Base-by-base conservation (phyloP, 2,888 invertebrate genomes). In the Tenodera sinensis region DNA sequence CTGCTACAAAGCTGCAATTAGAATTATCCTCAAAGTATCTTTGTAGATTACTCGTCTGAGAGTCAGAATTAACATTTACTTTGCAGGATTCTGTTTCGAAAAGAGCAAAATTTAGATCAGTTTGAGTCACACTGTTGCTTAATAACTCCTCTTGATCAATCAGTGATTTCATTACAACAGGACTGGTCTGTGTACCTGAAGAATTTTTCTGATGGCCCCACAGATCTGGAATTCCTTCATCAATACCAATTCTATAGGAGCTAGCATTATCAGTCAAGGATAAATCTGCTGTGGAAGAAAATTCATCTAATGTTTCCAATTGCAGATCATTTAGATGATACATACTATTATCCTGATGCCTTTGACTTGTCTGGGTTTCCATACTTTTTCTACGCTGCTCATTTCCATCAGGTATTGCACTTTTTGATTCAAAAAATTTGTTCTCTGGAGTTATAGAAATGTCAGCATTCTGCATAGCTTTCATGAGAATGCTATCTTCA, bases 181-280 rank as follows among this genome's bases (percentile, higher is more conserved):
- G 92, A 91, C 92, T 92, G 8, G 93, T 93, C 91, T 93, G 93
- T 20, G 93, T 93, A 30, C 92, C 92, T 1, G 92, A 93, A 6
- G 93, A 92, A 89, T 92, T 93, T 88, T 93, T 93, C 34, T 92
- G 92, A 86, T 90, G 86, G 84, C 83, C 90, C 42, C 91, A 90
- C 1, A 88, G 54, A 86, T 90, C 89, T n/a, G 91, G 91, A 20
- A 91, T 89, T 83, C 87, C 42, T 9, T 28, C 85, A 88, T 84
- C 81, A 83, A 54, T 47, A 71, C 82, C 83, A 28, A 83, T n/a
- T 47, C 15, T 42, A 15, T 84, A 84, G 6, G 84, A 71, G 34
- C 20, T 84, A 12, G 27, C 14, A 47, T 85, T 81, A 25, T 81
- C 42, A 34, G 81, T 20, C 9, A 71, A 34, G 28, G 15, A 34